Percentiles rank a stretch among this genome's conserved stretches.
These are phyloP conservation scores for Metridium senile DNA, from an alignment of 92 coral and sea anemone species.

Conservation along the genomic window DNA sequence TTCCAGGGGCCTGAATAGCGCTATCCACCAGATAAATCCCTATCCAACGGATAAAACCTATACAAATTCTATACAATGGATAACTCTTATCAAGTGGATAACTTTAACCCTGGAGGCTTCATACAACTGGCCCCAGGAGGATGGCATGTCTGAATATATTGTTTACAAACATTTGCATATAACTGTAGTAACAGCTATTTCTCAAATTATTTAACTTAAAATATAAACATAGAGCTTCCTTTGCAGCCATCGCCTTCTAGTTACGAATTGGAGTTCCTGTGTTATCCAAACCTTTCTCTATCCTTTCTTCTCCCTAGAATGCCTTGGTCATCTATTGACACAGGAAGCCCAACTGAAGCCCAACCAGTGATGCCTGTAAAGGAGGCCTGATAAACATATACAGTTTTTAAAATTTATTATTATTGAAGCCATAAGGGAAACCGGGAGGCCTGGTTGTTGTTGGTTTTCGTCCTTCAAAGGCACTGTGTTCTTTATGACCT, in stretches of 20 bases:
- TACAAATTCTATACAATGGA: no score
- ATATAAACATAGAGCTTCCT: not conserved
- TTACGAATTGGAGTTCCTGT: not conserved
- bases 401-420: not conserved
- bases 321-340: not conserved
- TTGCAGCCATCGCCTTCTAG: not conserved
- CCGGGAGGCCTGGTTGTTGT: slow-evolving; percentile 77
- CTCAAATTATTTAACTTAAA: not conserved
- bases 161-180: no score
- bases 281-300: not conserved
- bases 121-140: no score
- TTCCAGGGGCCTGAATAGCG: no score
- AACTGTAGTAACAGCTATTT: no score
- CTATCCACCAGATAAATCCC: no score
- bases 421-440: slow-evolving; percentile 59
- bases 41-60: no score
- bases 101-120: no score
- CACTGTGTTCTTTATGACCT: slow-evolving; percentile 96
- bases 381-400: not conserved
- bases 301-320: not conserved
- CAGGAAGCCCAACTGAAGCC: not conserved
- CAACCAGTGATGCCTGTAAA: not conserved
- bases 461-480: slow-evolving; percentile 88
- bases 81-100: no score
- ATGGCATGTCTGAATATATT: no score